Evolutionary conservation across 2,888 invertebrate species (phyloP), one percentile per base, ranked within the genome.

Genomic region (Synanthedon formicaeformis): DNA sequence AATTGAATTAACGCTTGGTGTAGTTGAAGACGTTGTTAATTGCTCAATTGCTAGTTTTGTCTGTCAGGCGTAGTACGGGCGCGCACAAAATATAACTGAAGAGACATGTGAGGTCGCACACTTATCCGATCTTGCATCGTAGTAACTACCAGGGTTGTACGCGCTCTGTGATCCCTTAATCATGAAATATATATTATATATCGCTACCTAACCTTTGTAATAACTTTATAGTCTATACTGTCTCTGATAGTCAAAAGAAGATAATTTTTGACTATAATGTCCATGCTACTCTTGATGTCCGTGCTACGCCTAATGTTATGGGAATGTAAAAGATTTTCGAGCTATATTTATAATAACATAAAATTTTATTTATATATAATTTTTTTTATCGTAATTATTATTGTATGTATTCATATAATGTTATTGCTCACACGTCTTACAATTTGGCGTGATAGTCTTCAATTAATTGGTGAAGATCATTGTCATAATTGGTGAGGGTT

Each of bases 341-440:
- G 51, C 50, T 48, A 51, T 53, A 23, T 23, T 48, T 16, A 51
- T 54, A 52, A 34, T 40, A 27, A 53, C 50, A 48, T 51, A 13
- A 16, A 50, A 41, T 14, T 27, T 41, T 51, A 27, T 34, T 55
- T 55, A 51, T 54, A 48, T 18, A 50, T 48, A 34, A 23, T 23
- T 40, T 50, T n/a, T 53, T 40, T 2, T 34, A 10, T 34, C 34
- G 34, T 34, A 10, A 34, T 10, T 34, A 34, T 34, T 34, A 34
- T 34, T 34, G 34, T 34, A 34, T 34, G 8, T 34, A 34, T 34
- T 8, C 34, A 34, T 34, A 23, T 23, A 5, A 34, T 34, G 57
- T 59, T 53, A 62, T 72, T 79, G 83, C 84, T 84, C 84, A 83
- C 76, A 76, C 76, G 80, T 85, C 84, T 85, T 85, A 81, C 79